Percentiles rank a stretch among this genome's conserved stretches.
phyloP scores from a whole-genome alignment of 1,140 invertebrate species.

The Linepithema humile region DNA sequence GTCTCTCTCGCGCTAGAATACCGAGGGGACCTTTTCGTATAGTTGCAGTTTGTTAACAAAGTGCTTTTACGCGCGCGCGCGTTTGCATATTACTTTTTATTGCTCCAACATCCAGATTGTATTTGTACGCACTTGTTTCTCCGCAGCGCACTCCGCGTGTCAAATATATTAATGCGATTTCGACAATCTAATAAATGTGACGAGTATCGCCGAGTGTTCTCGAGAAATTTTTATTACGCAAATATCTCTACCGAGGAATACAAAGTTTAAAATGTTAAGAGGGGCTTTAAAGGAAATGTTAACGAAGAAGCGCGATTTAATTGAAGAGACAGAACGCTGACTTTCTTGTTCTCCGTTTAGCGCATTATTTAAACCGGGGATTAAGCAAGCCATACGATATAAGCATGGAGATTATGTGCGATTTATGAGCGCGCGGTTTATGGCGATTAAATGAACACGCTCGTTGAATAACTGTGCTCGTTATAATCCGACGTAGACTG shows the following conservation, averaged over 20 bases:
- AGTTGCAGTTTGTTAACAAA: background rate
- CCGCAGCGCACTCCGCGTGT: background rate
- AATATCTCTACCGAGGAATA: background rate
- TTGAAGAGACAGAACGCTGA: background rate
- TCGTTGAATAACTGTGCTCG: constrained; percentile 11
- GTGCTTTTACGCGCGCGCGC: background rate
- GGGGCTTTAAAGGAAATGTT: background rate
- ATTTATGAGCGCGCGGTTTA: constrained; percentile 28
- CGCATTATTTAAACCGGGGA: constrained; percentile 1
- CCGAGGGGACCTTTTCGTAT: background rate
- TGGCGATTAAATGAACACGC: constrained; percentile 23
- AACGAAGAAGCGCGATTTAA: background rate
- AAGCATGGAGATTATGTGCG: constrained; percentile 26
- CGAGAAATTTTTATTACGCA: background rate
- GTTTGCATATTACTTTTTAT: constrained; percentile 3
- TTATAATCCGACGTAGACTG: background rate
- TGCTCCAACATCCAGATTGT: background rate
- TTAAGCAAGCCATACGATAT: constrained; percentile 1
- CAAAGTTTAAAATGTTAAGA: background rate
- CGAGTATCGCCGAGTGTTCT: background rate
- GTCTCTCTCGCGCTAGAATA: background rate
- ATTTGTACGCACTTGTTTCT: background rate
- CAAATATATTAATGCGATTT: background rate
- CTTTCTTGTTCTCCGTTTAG: constrained; percentile 29
- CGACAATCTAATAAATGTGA: background rate